Evolutionary conservation across 2,888 invertebrate species (phyloP).

Genomic region (Nycteola revayana): DNA sequence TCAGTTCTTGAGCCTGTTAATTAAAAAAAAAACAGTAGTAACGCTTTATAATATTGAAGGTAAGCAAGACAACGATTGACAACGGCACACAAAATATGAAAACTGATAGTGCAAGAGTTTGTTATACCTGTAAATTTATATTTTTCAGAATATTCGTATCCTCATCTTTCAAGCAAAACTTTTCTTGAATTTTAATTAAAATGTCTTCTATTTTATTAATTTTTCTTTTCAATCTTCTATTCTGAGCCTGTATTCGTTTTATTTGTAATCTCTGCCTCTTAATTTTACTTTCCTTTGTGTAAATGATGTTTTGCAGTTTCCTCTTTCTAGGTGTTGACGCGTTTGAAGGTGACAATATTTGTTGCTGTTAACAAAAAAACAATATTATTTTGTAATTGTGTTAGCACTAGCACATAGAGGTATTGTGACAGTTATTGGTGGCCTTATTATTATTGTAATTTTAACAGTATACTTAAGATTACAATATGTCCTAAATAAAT

Average conservation of each 20-base stretch:
- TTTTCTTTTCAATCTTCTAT: constrained; percentile 1
- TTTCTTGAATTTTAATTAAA: constrained; percentile 1
- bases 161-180: constrained; percentile 1
- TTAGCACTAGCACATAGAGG: not conserved
- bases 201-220: constrained; percentile 2
- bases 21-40: not conserved
- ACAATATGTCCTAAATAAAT: not conserved
- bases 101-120: not conserved
- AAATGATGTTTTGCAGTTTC: constrained; percentile 3
- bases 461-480: not conserved
- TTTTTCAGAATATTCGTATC: constrained; percentile 2
- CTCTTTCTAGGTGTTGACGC: constrained; percentile 3
- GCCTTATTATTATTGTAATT: not conserved
- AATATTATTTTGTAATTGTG: constrained; percentile 1
- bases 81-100: not conserved
- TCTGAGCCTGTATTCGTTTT: constrained; percentile 4
- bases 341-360: constrained; percentile 4
- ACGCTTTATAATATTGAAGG: too few species aligned
- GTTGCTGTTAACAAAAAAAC: constrained; percentile 5
- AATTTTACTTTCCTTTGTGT: constrained; percentile 1
- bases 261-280: constrained; percentile 4
- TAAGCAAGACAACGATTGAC: not conserved
- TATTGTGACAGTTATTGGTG: constrained; percentile 2
- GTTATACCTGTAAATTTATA: not conserved
- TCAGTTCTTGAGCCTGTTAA: constrained; percentile 1